A percentile compares a stretch with the other conserved stretches of the same genome.
Conservation (phyloP, 2,113 vertebrate genomes). For the Caloenas nicobarica region DNA sequence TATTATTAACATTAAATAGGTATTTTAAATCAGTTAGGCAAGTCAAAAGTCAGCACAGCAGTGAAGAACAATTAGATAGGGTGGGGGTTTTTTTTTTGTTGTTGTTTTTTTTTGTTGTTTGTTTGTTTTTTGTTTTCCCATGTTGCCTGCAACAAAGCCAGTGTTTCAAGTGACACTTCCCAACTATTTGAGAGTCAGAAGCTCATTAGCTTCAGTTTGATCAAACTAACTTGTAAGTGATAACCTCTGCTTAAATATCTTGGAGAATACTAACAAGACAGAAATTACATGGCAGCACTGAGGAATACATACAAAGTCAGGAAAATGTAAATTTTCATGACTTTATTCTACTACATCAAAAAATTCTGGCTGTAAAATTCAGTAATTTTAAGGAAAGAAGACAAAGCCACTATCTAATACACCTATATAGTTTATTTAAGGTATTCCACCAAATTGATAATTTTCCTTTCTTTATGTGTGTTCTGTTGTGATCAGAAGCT, state of each 20-base stretch:
- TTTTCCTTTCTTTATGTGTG: not conserved
- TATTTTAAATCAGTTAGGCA: not conserved
- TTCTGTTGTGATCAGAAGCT: not conserved
- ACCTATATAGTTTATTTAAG: not conserved
- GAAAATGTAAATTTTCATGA: not conserved
- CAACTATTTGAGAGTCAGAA: not conserved
- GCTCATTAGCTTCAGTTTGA: not conserved
- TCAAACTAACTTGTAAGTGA: not conserved
- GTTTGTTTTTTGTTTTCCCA: not conserved
- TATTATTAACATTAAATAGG: not conserved
- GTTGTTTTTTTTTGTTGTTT: not conserved
- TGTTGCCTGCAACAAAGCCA: not conserved
- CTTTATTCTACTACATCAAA: not conserved
- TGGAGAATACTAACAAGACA: not conserved
- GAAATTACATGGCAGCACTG: not conserved
- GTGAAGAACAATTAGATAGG: not conserved
- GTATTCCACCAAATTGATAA: fast-evolving
- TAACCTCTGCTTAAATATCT: not conserved
- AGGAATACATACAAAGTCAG: not conserved
- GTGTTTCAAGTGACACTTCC: not conserved
- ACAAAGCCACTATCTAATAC: not conserved
- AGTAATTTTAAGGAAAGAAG: not conserved
- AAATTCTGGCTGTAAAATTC: not conserved
- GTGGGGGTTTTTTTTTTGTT: not conserved
- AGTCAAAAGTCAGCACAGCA: not conserved